A percentile compares a stretch with the other conserved stretches of the same genome.
Evolutionary conservation across 2,888 invertebrate species (phyloP).

Genomic region (Zaprionus bogoriensis): DNA sequence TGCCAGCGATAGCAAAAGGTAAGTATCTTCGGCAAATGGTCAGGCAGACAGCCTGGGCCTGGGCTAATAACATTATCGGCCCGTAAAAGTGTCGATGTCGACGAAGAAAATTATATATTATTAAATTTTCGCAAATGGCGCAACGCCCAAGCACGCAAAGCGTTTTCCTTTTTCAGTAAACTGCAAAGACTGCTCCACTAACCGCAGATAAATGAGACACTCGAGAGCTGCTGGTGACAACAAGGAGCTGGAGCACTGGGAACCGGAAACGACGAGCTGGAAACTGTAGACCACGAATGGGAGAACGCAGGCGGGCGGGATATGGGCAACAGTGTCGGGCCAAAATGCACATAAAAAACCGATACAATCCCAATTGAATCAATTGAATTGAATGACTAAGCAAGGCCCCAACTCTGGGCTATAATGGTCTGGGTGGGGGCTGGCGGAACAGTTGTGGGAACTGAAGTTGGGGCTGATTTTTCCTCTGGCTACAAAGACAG

Average conservation of each 20-base stretch:
- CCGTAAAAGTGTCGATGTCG: constrained; percentile 51
- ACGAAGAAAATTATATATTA: constrained; percentile 53
- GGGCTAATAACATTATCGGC: constrained; percentile 71
- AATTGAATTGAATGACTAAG: constrained; percentile 75
- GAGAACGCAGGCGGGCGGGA: no score
- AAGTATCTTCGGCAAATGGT: constrained; percentile 8
- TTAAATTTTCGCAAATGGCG: constrained; percentile 62
- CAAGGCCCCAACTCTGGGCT: constrained; percentile 42
- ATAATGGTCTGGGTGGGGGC: constrained; percentile 23
- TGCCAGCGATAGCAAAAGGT: constrained; percentile 28
- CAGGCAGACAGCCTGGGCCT: constrained; percentile 9
- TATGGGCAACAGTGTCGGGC: constrained; percentile 62
- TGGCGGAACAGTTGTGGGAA: background rate
- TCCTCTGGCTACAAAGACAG: constrained; percentile 25
- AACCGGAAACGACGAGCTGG: background rate
- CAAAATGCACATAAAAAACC: constrained; percentile 72
- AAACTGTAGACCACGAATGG: no score
- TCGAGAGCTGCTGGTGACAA: constrained; percentile 48
- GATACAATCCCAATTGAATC: constrained; percentile 78
- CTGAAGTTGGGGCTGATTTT: background rate
- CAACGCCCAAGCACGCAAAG: constrained; percentile 39
- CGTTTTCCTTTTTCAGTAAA: constrained; percentile 53
- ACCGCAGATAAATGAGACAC: constrained; percentile 75
- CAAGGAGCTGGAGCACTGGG: background rate
- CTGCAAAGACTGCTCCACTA: constrained; percentile 45